Evolutionary conservation across 2,888 invertebrate genomes (phyloP), one percentile per base, ranked within the genome.

Genomic region (Drosophila engyochracea): DNA sequence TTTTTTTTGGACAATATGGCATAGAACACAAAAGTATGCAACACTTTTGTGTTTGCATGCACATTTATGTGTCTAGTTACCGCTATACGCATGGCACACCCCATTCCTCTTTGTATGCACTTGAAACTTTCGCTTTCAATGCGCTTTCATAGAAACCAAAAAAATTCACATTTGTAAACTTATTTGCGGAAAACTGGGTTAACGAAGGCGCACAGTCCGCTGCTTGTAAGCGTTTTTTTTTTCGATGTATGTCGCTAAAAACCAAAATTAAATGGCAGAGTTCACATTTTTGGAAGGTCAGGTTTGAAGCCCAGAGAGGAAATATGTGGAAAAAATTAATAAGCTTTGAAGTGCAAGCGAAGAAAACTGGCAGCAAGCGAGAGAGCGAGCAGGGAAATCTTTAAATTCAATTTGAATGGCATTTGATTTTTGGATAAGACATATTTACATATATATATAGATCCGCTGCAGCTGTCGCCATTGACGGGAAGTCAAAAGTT

Each of bases 401-500:
- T 80, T 80, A 81, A 81, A 72, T 68, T 75, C 67, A 81, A 75
- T 72, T 74, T 80, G 52, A 69, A 64, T 61, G 69, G 49, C 55
- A 76, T 70, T 77, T 78, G 62, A 65, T 59, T 72, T 67, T 72
- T 22, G 52, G 58, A 39, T 37, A 53, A 63, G 68, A 35, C 33
- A 68, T 55, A 67, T 68, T 57, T 65, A 65, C 61, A 64, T 74
- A 77, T 54, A 62, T 49, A 49, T 33, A 52, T 30, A 66, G 70
- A 72, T 66, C 72, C 72, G 74, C 55, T 77, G 75, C 82, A 82
- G 82, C 82, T 82, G 82, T 80, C 71, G 76, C 82, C 76, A 76
- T 81, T 83, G 82, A 83, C 82, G 76, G 81, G 76, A 79, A 82
- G 83, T 83, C 82, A 80, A 80, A 83, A 79, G 79, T 83, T 83